phyloP scores from a whole-genome alignment of 2,888 invertebrate genomes.

The Xestobium rufovillosum region DNA sequence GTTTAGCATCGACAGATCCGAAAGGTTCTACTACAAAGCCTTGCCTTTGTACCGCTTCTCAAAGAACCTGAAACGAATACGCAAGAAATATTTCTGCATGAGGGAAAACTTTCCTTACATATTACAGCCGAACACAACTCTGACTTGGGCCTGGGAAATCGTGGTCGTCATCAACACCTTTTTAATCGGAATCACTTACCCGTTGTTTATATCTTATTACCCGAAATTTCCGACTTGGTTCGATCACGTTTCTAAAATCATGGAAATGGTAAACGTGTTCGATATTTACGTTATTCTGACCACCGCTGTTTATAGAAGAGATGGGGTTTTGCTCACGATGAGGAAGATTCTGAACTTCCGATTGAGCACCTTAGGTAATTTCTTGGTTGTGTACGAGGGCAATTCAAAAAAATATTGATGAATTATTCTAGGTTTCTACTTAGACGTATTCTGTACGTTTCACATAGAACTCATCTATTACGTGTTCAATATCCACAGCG shows the following conservation, averaged over 20 bases:
- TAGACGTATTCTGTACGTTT: conserved; percentile 46
- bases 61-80: conserved; percentile 44
- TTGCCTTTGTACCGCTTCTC: conserved; percentile 46
- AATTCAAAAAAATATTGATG: too few relatives aligned
- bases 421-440: conserved; percentile 48
- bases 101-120: conserved; percentile 47
- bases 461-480: conserved; percentile 47
- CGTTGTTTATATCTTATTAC: conserved; percentile 46
- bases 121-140: conserved; percentile 43
- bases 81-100: conserved; percentile 35
- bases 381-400: too few relatives aligned
- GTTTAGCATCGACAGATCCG: conserved; percentile 36
- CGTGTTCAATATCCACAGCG: conserved; percentile 28
- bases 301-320: conserved; percentile 47
- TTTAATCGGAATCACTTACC: conserved; percentile 44
- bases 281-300: conserved; percentile 44
- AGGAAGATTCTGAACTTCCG: conserved; percentile 42
- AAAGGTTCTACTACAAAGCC: conserved; percentile 41
- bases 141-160: conserved; percentile 47
- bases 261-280: conserved; percentile 41
- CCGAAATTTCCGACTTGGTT: conserved; percentile 42
- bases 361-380: conserved; percentile 45
- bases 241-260: conserved; percentile 41
- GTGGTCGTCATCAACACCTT: conserved; percentile 43
- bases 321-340: conserved; percentile 34